Base-by-base conservation (phyloP, 2,888 invertebrate species). In the Dioctria rufipes region DNA sequence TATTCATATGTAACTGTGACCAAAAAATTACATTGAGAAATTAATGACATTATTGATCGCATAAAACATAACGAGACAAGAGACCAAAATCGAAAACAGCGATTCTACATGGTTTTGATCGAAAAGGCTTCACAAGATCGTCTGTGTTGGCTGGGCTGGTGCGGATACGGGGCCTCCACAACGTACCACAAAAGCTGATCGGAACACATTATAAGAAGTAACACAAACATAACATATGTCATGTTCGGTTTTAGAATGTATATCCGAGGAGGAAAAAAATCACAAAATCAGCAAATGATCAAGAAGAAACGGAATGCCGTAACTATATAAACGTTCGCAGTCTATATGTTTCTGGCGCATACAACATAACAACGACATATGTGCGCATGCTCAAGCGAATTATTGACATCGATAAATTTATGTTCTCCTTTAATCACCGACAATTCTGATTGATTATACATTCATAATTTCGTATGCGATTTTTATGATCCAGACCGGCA, bases 381-480 rank as follows among this genome's bases (percentile, higher is more conserved):
- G 78, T 82, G 80, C 82, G 75, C 82, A 82, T 80, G 82, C 79
- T 80, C 65, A 54, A 67, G 75, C 80, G 80, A 82, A 81, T 82
- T 83, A 83, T 81, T 83, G 84, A 84, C 84, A 83, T 82, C 83
- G 81, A 84, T 81, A 84, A 83, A 84, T 84, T 84, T 84, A 84
- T 84, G 84, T 84, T 83, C 83, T 83, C 84, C 83, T 84, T 84
- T 84, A 84, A 84, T 84, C 83, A 84, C 84, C 84, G 84, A 83
- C 84, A 84, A 84, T 84, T 84, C 84, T 84, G 84, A 84, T 84
- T 84, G 84, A 84, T 84, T 84, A 84, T 84, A 80, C 84, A 84
- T 84, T 84, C 84, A 84, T 84, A 84, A 84, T 84, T 84, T 82
- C 83, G 83, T 83, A 84, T 84, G 82, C 83, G 83, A 83, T 84